Base-by-base conservation (phyloP, 2,113 vertebrate genomes). In the Aphelocoma coerulescens region DNA sequence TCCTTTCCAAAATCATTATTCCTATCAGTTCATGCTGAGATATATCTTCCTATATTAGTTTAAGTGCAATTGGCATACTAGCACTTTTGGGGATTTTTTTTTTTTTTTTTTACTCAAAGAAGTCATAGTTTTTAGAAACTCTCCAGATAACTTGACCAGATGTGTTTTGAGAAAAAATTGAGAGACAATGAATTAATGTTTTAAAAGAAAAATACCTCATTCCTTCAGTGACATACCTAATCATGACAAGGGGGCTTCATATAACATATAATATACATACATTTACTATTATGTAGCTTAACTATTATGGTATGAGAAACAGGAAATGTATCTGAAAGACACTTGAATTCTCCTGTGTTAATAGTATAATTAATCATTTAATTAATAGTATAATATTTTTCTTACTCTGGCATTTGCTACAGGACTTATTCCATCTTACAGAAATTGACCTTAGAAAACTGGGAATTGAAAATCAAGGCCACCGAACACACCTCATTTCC, bases 401-500 rank as follows among this genome's bases (percentile, higher is more conserved):
- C 59, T 89, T 94, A 43, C 77, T 39, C 92, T 94, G 72, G 24
- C 16, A 5, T 83, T 92, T 96, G 95, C 39, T 83, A 13, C 88
- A 99, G 98, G 98, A 98, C 81, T 96, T 98, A 89, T 72, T 98
- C 73, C 95, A 97, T 62, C 87, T 98, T 73, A 98, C 97, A 13
- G 98, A 99, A 73, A 93, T 71, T 72, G 97, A 98, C 93, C 97
- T 98, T 30, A 67, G 97, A 96, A 97, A 98, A 94, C 92, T 98
- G 23, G 98, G 98, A 48, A 93, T 98, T 96, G 92, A 98, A 95
- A 98, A 98, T 89, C 96, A 96, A 85, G 95, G 98, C 43, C 98
- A 98, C 91, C 77, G 91, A 61, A 95, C 97, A 75, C 96, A 98
- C 78, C 98, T 98, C 4, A 97, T 98, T 82, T 98, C 97, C 57